phyloP scores from a whole-genome alignment of 2,113 vertebrate species.

The Psilopsiagon aurifrons region DNA sequence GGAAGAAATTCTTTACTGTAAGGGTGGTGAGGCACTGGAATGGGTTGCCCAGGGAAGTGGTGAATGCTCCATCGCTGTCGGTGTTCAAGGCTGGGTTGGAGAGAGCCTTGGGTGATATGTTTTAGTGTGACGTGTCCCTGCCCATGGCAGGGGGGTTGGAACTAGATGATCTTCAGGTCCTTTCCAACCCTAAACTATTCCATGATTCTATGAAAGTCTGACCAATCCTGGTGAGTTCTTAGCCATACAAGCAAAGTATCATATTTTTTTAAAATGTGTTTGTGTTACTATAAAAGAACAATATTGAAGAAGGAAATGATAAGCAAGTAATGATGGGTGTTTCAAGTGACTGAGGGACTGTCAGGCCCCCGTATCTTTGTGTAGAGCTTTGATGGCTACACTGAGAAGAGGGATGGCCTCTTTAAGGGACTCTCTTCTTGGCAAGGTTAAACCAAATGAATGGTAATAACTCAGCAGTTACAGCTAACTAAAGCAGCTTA shows the following conservation, averaged over 20 bases:
- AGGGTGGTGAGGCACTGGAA: too few species aligned
- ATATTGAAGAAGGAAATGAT: background rate
- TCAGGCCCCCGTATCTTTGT: background rate
- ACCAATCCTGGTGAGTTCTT: background rate
- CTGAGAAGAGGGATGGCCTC: background rate
- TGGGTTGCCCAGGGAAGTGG: too few species aligned
- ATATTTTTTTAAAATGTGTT: accelerated
- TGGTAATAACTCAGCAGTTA: background rate
- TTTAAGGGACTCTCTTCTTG: background rate
- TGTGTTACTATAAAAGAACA: background rate
- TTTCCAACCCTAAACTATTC: too few species aligned
- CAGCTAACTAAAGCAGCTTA: slow-evolving; percentile 5
- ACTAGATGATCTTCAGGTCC: too few species aligned
- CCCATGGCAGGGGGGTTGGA: too few species aligned
- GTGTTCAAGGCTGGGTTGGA: too few species aligned
- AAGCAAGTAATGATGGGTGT: background rate
- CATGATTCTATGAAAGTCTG: background rate
- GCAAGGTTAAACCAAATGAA: slow-evolving; percentile 28
- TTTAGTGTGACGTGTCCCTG: too few species aligned
- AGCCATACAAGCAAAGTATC: background rate
- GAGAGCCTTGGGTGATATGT: too few species aligned
- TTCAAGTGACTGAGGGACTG: background rate
- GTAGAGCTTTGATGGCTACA: background rate
- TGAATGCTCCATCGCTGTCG: too few species aligned
- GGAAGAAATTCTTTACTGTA: too few species aligned